Base-by-base conservation (phyloP, 2,888 invertebrate genomes). In the Griposia aprilina region DNA sequence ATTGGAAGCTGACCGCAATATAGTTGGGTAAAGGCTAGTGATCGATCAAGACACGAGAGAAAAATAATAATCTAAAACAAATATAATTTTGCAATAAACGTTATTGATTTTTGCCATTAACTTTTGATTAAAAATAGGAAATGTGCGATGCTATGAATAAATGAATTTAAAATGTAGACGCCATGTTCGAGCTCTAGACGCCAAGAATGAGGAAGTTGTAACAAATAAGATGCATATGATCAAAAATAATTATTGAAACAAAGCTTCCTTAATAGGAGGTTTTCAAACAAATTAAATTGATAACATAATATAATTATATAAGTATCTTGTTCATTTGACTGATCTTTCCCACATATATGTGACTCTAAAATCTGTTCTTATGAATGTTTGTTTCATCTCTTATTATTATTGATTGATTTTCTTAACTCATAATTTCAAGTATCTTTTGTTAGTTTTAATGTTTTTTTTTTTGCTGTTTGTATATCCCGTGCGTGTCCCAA, bases 291-390 rank as follows among this genome's bases (percentile, higher is more conserved):
- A 74, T 70, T 36, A 36, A 36, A 3, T 70, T 75, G 23, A 59
- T 82, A 76, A 82, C 23, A 7, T 55, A 2, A 36, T 65, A 4
- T 17, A 65, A 57, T 76, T 60, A 59, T 15, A 50, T 59, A 80
- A 79, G 20, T 66, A 26, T n/a, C 30, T 45, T 52, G 11, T 48
- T 26, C 26, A 48, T 59, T 60, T 11, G 17, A 48, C 2, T 59
- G n/a, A 55, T 66, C 11, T 45, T 41, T 65, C 20, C 6, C 17
- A 10, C n/a, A 5, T 6, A 5, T 6, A 20, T 13, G 11, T 11
- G 48, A 11, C 17, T 66, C 2, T n/a, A 17, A 45, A 59, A 50
- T 17, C 17, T 50, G 17, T 17, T 50, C 5, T 17, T 17, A 50
- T 6, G 17, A 59, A 26, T 26, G 59, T 15, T 15, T 26, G 26